phyloP scores from a whole-genome alignment of 2,113 vertebrate genomes.

The Nothocercus julius region DNA sequence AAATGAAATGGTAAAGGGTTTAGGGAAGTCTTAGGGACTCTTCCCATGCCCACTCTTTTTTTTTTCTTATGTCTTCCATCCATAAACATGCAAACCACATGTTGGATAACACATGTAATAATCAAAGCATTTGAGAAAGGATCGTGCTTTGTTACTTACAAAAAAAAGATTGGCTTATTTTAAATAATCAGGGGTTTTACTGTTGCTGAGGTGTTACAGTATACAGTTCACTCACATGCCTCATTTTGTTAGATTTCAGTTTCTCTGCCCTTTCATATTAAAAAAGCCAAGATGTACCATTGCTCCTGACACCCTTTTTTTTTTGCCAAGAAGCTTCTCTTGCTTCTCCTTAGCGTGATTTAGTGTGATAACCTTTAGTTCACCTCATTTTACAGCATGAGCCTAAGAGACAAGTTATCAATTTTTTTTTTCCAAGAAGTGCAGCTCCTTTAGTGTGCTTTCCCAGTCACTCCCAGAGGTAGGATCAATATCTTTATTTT shows the following conservation, averaged over 20 bases:
- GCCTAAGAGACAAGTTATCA: neutral
- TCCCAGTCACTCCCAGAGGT: neutral
- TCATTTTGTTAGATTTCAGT: neutral
- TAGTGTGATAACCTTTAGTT: neutral
- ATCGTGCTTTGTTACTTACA: neutral
- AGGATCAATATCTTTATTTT: slow-evolving; percentile 19
- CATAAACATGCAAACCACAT: neutral
- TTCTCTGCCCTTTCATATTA: neutral
- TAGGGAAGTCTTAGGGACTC: neutral
- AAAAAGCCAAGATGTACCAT: neutral
- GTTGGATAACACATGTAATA: neutral
- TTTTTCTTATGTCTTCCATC: neutral
- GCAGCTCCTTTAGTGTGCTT: neutral
- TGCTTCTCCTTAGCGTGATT: neutral
- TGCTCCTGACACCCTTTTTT: neutral
- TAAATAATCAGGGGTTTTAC: neutral
- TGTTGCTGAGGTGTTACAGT: neutral
- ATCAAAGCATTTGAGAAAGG: neutral
- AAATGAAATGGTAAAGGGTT: neutral
- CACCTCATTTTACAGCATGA: neutral
- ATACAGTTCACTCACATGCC: neutral
- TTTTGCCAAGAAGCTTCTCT: neutral
- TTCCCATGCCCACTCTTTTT: neutral
- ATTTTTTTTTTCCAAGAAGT: neutral
- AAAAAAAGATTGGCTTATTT: neutral